phyloP scores from a whole-genome alignment of 2,797 vertebrate species.

The Pyrocephalus nanus region DNA sequence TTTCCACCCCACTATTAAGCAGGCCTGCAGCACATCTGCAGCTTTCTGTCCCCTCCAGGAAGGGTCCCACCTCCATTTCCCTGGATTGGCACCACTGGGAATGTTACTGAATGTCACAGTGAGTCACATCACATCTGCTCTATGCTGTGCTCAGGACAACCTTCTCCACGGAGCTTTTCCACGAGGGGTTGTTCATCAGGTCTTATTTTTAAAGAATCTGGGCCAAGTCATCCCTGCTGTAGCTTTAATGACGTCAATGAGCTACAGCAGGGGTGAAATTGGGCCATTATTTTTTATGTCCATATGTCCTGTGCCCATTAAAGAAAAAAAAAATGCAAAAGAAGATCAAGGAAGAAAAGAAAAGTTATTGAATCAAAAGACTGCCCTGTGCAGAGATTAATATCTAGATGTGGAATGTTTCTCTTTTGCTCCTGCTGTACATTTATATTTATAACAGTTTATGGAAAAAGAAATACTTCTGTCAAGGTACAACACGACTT shows the following conservation, averaged over 20 bases:
- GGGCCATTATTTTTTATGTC: constrained; percentile 69
- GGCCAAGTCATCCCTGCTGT: constrained; percentile 71
- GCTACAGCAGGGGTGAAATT: constrained; percentile 65
- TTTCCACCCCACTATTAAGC: background rate
- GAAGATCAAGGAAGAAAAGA: constrained; percentile 48
- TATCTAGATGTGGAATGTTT: background rate
- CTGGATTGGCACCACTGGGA: background rate
- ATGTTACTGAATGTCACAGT: background rate
- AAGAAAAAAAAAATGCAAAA: background rate
- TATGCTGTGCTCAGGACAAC: background rate
- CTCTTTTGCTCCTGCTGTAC: constrained; percentile 1
- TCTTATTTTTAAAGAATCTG: constrained; percentile 70
- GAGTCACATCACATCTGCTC: background rate
- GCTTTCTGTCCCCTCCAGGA: background rate
- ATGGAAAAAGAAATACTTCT: constrained; percentile 42
- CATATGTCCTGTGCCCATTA: constrained; percentile 62
- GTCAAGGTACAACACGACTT: background rate
- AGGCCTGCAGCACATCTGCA: background rate
- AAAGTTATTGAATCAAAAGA: constrained; percentile 32
- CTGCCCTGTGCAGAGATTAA: background rate
- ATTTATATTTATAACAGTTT: constrained; percentile 12
- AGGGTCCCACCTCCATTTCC: background rate
- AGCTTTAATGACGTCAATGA: constrained; percentile 69
- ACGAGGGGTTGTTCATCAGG: constrained; percentile 47
- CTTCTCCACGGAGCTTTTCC: constrained; percentile 49